A percentile compares a stretch with the other conserved stretches of the same genome.
These are phyloP conservation scores for Silurus asotus DNA, from an alignment of 2,113 vertebrate species.

Conservation along the genomic window DNA sequence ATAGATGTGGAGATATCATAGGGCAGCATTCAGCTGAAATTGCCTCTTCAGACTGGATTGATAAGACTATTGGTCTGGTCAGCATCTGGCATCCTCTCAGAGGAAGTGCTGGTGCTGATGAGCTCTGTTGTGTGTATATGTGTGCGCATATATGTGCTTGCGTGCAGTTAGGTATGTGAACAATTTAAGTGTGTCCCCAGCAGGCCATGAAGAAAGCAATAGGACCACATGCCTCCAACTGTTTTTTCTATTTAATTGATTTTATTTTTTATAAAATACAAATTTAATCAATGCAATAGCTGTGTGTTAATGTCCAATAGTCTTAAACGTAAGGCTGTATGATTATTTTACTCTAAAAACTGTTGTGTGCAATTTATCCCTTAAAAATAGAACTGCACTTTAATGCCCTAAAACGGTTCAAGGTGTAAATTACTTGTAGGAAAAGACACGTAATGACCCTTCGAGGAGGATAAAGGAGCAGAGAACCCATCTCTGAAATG, in stretches of 20 bases:
- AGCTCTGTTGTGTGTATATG: background rate
- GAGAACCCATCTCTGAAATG: background rate
- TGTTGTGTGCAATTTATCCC: background rate
- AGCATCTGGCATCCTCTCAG: background rate
- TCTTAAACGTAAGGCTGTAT: background rate
- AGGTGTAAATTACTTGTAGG: background rate
- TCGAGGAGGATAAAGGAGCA: background rate
- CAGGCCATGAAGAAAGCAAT: background rate
- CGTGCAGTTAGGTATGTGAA: background rate
- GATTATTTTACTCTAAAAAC: background rate
- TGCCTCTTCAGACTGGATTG: background rate
- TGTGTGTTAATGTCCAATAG: background rate
- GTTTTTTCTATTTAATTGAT: no score
- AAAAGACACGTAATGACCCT: background rate
- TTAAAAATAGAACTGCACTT: slow-evolving; percentile 2
- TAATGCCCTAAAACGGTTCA: background rate
- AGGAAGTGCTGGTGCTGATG: background rate
- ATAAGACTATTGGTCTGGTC: slow-evolving; percentile 6
- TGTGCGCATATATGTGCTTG: background rate
- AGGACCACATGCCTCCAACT: background rate
- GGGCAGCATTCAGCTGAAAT: background rate
- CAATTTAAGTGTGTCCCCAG: slow-evolving; percentile 10
- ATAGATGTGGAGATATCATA: slow-evolving; percentile 1
- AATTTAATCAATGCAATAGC: background rate
- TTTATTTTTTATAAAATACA: no score